A percentile compares a stretch with the other conserved stretches of the same genome.
These are phyloP conservation scores for Hemiprocne comata DNA, from an alignment of 2,113 vertebrate species.

Conservation along the genomic window DNA sequence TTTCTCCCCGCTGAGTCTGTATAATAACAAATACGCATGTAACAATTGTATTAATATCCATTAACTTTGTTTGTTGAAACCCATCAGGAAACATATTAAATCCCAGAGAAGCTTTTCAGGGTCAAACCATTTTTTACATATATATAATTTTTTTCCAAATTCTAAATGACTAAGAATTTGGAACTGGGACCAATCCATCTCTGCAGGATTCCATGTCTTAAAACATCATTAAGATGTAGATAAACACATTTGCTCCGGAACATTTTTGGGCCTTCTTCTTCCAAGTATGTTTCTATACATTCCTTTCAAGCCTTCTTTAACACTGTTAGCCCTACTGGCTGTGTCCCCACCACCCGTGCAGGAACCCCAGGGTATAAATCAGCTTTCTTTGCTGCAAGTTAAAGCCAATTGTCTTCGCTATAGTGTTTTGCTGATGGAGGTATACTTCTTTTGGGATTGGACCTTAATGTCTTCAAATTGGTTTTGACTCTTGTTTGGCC, in stretches of 20 bases:
- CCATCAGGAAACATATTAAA: not conserved
- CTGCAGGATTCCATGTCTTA: not conserved
- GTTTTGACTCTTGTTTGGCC: not conserved
- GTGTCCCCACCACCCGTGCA: not conserved
- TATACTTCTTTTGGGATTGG: not conserved
- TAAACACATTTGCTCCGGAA: not conserved
- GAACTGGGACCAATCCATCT: not conserved
- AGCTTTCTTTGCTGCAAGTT: not conserved
- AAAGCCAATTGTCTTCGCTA: not conserved
- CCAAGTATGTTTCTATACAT: not conserved
- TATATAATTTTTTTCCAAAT: not conserved
- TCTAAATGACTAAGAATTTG: not conserved
- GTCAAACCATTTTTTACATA: not conserved
- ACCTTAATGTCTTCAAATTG: not conserved
- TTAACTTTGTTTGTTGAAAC: not conserved
- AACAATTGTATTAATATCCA: not conserved
- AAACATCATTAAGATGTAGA: not conserved
- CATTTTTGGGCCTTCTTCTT: not conserved
- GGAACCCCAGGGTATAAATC: not conserved
- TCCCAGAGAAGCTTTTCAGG: not conserved
- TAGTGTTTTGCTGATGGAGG: not conserved
- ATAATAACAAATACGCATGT: not conserved
- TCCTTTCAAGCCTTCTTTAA: rapidly evolving
- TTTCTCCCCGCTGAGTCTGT: not conserved
- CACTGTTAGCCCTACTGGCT: not conserved